Percentiles rank a stretch among this genome's conserved stretches.
Conservation (phyloP, 2,797 vertebrate genomes). For the Sebastes goodei region DNA sequence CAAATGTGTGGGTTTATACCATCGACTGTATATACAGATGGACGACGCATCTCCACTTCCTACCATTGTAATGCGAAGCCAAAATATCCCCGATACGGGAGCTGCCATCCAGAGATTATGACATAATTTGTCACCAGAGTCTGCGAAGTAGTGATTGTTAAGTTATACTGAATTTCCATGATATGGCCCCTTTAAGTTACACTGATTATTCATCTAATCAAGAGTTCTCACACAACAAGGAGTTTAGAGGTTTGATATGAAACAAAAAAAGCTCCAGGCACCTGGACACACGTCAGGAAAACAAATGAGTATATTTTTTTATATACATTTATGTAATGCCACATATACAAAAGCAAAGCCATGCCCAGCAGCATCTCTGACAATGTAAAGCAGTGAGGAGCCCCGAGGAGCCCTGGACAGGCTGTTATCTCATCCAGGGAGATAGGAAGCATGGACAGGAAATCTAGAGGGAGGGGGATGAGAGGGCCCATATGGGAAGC, state of each 20-base stretch:
- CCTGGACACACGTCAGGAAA: background rate
- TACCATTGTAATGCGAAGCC: too few relatives aligned
- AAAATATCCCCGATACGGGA: too few relatives aligned
- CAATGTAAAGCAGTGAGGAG: conserved; percentile 53
- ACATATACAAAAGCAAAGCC: background rate
- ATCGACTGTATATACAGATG: too few relatives aligned
- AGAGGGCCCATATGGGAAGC: conserved; percentile 81
- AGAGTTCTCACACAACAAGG: background rate
- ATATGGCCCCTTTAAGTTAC: background rate
- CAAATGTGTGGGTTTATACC: background rate
- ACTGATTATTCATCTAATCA: background rate
- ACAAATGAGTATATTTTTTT: background rate
- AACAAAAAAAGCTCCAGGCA: background rate
- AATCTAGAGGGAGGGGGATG: conserved; percentile 77
- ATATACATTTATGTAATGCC: background rate
- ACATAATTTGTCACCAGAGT: too few relatives aligned
- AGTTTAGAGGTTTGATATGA: background rate
- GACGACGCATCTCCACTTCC: too few relatives aligned
- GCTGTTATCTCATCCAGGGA: conserved; percentile 82
- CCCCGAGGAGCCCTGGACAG: conserved; percentile 58
- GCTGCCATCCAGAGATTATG: too few relatives aligned
- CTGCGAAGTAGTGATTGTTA: too few relatives aligned
- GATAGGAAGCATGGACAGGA: conserved; percentile 84
- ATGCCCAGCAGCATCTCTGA: conserved; percentile 16
- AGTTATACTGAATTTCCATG: too few relatives aligned